Evolutionary conservation across 2,797 vertebrate species (phyloP).

Genomic region (Orientallactaga sibirica): DNA sequence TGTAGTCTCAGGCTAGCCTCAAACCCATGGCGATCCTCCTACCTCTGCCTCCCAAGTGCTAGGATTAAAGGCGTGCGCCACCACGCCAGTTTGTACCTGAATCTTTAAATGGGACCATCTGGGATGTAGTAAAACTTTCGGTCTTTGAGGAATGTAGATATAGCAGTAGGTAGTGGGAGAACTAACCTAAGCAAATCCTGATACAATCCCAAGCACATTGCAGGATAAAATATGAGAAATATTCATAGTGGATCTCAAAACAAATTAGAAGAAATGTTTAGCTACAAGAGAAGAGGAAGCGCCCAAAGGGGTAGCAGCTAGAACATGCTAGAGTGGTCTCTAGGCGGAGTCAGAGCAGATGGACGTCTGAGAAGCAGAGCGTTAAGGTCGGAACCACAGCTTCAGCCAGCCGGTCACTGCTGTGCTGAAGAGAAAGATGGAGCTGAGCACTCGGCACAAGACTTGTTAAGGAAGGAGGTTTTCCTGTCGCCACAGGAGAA

Average conservation of each 20-base stretch:
- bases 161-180: neutral
- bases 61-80: too few relatives aligned
- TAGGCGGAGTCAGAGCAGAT: neutral
- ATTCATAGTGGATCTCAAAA: neutral
- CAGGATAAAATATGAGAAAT: neutral
- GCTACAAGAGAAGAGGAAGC: neutral
- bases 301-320: neutral
- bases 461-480: neutral
- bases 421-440: neutral
- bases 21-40: too few relatives aligned
- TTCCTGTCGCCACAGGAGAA: neutral
- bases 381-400: neutral
- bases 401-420: neutral
- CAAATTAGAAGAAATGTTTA: slow-evolving; percentile 4
- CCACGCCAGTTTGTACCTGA: neutral
- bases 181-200: neutral
- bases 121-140: neutral
- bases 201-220: neutral
- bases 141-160: neutral
- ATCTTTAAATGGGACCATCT: neutral
- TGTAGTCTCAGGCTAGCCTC: too few relatives aligned
- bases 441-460: neutral
- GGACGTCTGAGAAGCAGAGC: neutral
- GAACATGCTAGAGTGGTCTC: neutral
- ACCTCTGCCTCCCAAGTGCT: too few relatives aligned